A percentile compares a stretch with the other conserved stretches of the same genome.
Conservation (phyloP, 2,888 invertebrate genomes). For the Trichopoda pennipes region DNA sequence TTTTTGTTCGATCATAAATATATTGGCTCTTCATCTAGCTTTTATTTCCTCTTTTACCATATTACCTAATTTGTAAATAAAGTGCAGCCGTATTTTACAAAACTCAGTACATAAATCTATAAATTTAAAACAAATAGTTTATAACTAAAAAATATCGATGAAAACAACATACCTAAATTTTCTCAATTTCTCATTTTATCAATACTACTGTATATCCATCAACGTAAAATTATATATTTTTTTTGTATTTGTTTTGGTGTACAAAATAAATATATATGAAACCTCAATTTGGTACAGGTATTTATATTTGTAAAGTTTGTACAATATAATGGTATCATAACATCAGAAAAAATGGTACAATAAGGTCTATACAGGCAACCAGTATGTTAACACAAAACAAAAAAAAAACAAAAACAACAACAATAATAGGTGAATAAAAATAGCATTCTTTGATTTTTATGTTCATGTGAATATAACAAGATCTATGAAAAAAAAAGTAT, state of each 20-base stretch:
- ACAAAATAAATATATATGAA: neutral
- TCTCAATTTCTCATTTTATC: neutral
- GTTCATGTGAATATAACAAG: conserved; percentile 13
- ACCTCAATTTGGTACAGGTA: conserved; percentile 50
- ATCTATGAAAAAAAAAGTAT: neutral
- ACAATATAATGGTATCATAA: conserved; percentile 55
- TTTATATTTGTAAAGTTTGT: conserved; percentile 49
- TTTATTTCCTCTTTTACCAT: too few species aligned
- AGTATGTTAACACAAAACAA: conserved; percentile 31
- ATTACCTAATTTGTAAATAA: too few species aligned
- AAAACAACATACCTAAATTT: too few species aligned
- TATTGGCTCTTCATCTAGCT: too few species aligned
- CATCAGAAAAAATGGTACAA: conserved; percentile 53
- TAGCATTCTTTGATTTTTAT: conserved; percentile 46
- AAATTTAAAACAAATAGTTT: too few species aligned
- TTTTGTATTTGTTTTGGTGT: neutral
- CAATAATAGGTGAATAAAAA: conserved; percentile 30
- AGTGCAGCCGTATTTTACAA: too few species aligned
- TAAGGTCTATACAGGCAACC: conserved; percentile 48
- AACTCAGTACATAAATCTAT: too few species aligned
- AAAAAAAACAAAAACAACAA: conserved; percentile 25
- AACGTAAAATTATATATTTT: neutral
- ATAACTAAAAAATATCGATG: too few species aligned
- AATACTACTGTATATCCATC: neutral
- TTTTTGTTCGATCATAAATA: too few species aligned